These are phyloP conservation scores for Timema cristinae DNA, from an alignment of 2,888 invertebrate genomes.

Conservation along the genomic window DNA sequence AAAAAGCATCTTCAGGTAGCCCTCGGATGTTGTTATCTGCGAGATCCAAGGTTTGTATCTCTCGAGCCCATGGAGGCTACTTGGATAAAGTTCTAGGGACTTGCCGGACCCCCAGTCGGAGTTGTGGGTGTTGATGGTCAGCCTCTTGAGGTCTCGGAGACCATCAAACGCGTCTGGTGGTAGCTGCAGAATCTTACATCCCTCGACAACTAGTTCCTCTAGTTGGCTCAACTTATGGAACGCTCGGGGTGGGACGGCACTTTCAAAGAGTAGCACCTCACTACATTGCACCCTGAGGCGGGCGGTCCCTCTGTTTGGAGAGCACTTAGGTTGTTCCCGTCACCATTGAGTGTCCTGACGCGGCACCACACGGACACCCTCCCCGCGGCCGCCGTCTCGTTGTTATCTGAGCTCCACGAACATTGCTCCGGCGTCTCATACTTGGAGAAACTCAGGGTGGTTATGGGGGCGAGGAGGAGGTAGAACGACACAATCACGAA, in stretches of 20 bases:
- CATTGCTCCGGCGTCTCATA: slow-evolving; percentile 46
- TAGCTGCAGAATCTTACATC: slow-evolving; percentile 75
- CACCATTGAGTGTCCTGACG: slow-evolving; percentile 65
- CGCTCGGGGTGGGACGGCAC: slow-evolving; percentile 65
- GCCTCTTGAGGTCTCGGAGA: slow-evolving; percentile 69
- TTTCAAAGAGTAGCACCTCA: slow-evolving; percentile 73
- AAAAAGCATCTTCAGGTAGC: slow-evolving; percentile 74
- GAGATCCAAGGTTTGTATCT: slow-evolving; percentile 74
- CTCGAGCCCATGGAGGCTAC: slow-evolving; percentile 72
- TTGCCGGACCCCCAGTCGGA: slow-evolving; percentile 69
- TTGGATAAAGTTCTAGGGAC: slow-evolving; percentile 66
- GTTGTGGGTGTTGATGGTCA: slow-evolving; percentile 76
- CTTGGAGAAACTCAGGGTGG: slow-evolving; percentile 20
- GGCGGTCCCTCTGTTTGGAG: slow-evolving; percentile 63
- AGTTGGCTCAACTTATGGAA: slow-evolving; percentile 70
- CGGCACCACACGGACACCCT: slow-evolving; percentile 60
- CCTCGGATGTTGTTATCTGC: slow-evolving; percentile 79
- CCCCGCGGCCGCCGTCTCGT: slow-evolving; percentile 44
- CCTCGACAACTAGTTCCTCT: slow-evolving; percentile 68
- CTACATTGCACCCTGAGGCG: slow-evolving; percentile 72
- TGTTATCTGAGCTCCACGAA: slow-evolving; percentile 48
- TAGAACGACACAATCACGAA: slow-evolving; percentile 8
- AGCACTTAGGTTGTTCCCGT: slow-evolving; percentile 61
- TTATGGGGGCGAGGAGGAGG: slow-evolving; percentile 5
- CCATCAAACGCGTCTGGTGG: slow-evolving; percentile 77